These are phyloP conservation scores for Drosophila antonietae DNA, from an alignment of 2,888 invertebrate species.

Conservation along the genomic window DNA sequence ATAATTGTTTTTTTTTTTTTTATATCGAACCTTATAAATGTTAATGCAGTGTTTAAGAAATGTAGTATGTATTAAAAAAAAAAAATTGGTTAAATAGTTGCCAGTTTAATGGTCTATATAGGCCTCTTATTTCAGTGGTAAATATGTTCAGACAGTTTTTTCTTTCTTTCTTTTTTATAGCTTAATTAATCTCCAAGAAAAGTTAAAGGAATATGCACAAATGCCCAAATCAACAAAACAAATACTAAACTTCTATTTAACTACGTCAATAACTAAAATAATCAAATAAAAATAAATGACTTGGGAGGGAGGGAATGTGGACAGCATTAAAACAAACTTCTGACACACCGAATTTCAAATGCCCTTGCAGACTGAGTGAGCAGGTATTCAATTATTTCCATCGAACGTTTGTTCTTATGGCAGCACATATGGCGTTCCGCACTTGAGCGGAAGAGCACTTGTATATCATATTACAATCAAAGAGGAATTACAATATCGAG, in stretches of 20 bases:
- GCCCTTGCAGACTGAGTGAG: conserved; percentile 33
- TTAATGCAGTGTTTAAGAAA: conserved; percentile 16
- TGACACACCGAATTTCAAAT: conserved; percentile 36
- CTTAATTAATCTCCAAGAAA: conserved; percentile 16
- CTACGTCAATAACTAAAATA: conserved; percentile 11
- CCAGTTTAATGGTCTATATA: conserved; percentile 21
- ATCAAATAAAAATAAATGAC: conserved; percentile 13
- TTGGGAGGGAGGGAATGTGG: conserved; percentile 10
- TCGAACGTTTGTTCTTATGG: conserved; percentile 43
- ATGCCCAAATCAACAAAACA: conserved; percentile 36
- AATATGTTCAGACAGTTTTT: conserved; percentile 17
- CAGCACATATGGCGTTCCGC: conserved; percentile 14
- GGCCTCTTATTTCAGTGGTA: conserved; percentile 10
- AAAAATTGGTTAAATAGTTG: conserved; percentile 8
- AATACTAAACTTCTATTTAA: conserved; percentile 28
- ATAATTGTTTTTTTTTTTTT: conserved; percentile 9
- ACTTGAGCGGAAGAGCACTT: background rate
- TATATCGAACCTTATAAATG: conserved; percentile 18
- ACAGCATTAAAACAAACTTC: conserved; percentile 12
- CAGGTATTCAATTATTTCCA: conserved; percentile 7
- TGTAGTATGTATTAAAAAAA: conserved; percentile 4
- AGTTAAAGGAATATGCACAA: conserved; percentile 35
- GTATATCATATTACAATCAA: conserved; percentile 16
- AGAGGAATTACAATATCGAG: background rate
- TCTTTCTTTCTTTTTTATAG: background rate